Base-by-base conservation (phyloP, 2,888 invertebrate species). In the Quadroppia sp. region DNA sequence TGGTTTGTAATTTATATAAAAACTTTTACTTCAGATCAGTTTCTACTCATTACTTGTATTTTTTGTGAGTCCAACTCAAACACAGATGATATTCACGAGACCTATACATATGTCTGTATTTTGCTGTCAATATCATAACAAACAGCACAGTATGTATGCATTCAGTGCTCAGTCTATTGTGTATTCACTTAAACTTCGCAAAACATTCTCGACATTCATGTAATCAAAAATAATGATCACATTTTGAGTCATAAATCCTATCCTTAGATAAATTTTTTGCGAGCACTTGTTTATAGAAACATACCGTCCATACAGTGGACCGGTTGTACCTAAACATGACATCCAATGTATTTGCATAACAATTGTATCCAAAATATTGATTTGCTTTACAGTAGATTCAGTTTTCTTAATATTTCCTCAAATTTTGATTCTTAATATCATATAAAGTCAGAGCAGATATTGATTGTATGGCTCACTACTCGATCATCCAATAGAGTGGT, bases 1-100 rank as follows among this genome's bases (percentile, higher is more conserved):
- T 53, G 20, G 25, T 23, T 53, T 53, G 53, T 53, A 53, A 53
- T 53, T 53, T 53, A 53, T 53, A 53, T n/a, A 53, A 53, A 53
- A 53, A n/a, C 45, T 2, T 25, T 6, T 11, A 23, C 25, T 9
- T 23, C 6, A 53, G 23, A 53, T 53, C 53, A 53, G 53, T 53
- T 53, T 20, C 3, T 6, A 23, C 53, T 53, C 53, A 53, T 53
- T 53, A 53, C 11, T n/a, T 50, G 50, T 53, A 23, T 25, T 23
- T 53, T 25, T 23, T 25, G 23, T 1, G 2, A 50, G 23, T 53
- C 25, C 25, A 53, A 53, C 11, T 25, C 25, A 53, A 25, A 25
- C 25, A 53, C 25, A 53, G 53, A 53, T 20, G 50, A 50, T 50
- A 20, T 50, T 20, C 20, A 50, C 7, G 11, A 25, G 20, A n/a